Evolutionary conservation across 2,113 vertebrate species (phyloP), one percentile per base, ranked within the genome.

Genomic region (Chlamydotis undulata): DNA sequence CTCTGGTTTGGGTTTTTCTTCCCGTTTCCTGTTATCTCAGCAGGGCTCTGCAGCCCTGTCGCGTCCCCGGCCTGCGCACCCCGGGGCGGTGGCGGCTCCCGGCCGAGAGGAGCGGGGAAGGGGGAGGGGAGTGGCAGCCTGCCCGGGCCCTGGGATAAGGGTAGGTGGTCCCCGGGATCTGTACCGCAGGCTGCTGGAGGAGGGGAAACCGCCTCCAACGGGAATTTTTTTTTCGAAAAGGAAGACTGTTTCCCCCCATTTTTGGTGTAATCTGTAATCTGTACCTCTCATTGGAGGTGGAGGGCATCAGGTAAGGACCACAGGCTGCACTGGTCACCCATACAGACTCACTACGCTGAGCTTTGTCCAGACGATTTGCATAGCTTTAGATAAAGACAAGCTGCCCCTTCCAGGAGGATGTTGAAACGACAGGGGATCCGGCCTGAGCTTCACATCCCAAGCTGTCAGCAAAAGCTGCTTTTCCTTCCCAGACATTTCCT

Each of bases 131-230:
- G 33, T 21, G 17, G 47, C 2, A 6, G 35, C 4, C 5, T 10
- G 12, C 2, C 24, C 14, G n/a, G 25, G 17, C 17, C 12, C 10
- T 4, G 12, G 1, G 4, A 0, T 3, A 1, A 6, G 53, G 4
- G 45, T 4, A 9, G 35, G 28, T 15, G 60, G 15, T n/a, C 5
- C 12, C 28, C 10, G 0, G 10, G 0, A 24, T 14, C 37, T 21
- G 41, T 18, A 1, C 4, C 41, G 0, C 16, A 5, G 5, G 35
- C 24, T 39, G 35, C 52, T 14, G 69, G 17, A 37, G 71, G 4
- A n/a, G 10, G 7, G 50, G n/a, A 22, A 41, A 1, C 12, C 9
- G 39, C 53, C n/a, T 47, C 10, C 29, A 0, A 22, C 16, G 9
- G 13, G 37, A 8, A 7, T 24, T 10, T 43, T 35, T 39, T 50